These are phyloP conservation scores for Eremophila alpestris DNA, from an alignment of 2,797 vertebrate species.

Conservation along the genomic window DNA sequence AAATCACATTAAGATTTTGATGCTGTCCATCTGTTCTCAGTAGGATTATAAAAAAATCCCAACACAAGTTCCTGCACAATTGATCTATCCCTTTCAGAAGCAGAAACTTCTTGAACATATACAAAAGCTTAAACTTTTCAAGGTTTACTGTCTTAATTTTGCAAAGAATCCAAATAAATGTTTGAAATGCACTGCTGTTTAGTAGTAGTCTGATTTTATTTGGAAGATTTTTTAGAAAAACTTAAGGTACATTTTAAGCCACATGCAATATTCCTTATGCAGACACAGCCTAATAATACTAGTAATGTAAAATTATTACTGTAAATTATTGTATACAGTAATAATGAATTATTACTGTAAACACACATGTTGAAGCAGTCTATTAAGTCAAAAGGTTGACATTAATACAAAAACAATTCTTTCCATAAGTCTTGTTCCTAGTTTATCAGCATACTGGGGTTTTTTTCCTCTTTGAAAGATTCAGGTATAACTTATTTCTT, in stretches of 20 bases:
- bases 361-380: neutral
- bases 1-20: neutral
- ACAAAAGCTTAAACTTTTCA: neutral
- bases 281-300: neutral
- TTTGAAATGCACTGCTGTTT: neutral
- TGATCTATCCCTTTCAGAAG: neutral
- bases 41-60: neutral
- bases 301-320: neutral
- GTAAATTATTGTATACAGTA: too few species aligned
- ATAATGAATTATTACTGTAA: neutral
- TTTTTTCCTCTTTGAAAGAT: neutral
- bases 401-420: neutral
- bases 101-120: neutral
- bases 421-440: neutral
- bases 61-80: neutral
- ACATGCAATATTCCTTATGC: neutral
- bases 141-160: neutral
- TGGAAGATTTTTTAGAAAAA: neutral
- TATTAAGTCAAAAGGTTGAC: neutral
- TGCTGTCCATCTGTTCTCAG: neutral
- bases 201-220: neutral
- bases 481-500: neutral
- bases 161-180: neutral
- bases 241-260: neutral
- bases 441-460: rapidly evolving